Evolutionary conservation across 2,888 invertebrate genomes (phyloP), one percentile per base, ranked within the genome.

Genomic region (Zygothrica quintamaculata): DNA sequence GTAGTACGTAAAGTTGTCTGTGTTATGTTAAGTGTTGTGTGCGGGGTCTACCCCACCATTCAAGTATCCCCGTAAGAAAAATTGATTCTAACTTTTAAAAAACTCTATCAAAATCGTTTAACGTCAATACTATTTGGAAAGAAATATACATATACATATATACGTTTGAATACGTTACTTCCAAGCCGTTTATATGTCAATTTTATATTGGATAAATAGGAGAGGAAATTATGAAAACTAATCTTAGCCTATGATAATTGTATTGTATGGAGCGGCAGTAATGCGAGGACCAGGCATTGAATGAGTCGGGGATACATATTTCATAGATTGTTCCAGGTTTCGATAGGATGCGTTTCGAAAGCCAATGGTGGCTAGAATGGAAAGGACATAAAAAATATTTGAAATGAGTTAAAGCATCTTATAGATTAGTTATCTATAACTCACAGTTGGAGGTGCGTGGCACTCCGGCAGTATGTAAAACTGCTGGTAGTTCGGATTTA

Each of bases 201-300:
- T 26, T 26, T 26, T 15, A 47, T 22, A 47, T 22, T 12, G 9
- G n/a, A 37, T 15, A n/a, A 39, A 15, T 0, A 13, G n/a, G n/a
- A n/a, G n/a, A n/a, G n/a, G n/a, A n/a, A n/a, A n/a, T n/a, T 47
- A 39, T 47, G 1, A 26, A 8, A 26, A 15, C 6, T 12, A 3
- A 12, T 42, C 15, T 31, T 79, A 91, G 7, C 90, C 91, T 58
- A 91, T 90, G 8, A 89, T 84, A 46, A 91, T 87, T 5, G 66
- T 72, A 64, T 81, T 88, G 57, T 91, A 91, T 1, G 91, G 90
- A 3, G 77, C 80, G 4, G 81, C 75, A 9, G 87, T 85, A 1
- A 91, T 70, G 12, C 86, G 88, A 13, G 88, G 87, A 11, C 90
- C 91, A 0, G 88, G 75, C 91, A 91, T 90, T 1, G 88, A 88